Evolutionary conservation across 2,888 invertebrate species (phyloP), one percentile per base, ranked within the genome.

Genomic region (Drosophila quinaria): DNA sequence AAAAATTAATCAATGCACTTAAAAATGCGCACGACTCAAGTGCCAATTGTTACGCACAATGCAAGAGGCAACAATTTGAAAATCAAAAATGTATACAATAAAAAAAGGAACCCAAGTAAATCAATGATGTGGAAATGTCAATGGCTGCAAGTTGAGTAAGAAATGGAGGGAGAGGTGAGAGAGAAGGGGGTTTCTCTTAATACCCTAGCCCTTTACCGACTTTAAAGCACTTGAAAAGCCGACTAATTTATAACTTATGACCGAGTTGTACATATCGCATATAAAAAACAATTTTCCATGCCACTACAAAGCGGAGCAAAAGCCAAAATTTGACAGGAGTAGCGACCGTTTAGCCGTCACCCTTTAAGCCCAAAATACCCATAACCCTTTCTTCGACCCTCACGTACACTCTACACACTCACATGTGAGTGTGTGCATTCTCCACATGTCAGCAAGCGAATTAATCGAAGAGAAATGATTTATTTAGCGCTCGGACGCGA

Each of bases 381-480:
- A 41, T 58, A 64, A 73, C 77, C 78, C 76, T 70, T 77, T 70
- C 31, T 52, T 49, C 17, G 19, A 39, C n/a, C 49, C 37, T 13
- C 8, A 13, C 44, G 17, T 13, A 25, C 62, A 50, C 31, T 22
- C 22, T 22, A 47, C 55, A 10, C 51, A 37, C 55, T 49, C 73
- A 74, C 78, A 74, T 55, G 42, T 42, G 49, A 64, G 65, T 51
- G 70, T 69, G 70, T 67, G 69, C 70, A 73, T 73, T 72, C 77
- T 77, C 76, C 90, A 91, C 92, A 92, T 92, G 92, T 92, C 92
- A 91, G 91, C 92, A 92, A 92, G 91, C 89, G 92, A 92, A 92
- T 92, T 92, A 92, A 92, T 92, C 92, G 92, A 91, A 92, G 91
- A 92, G 92, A 92, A 92, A 92, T 92, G 92, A 92, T 92, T 92